Evolutionary conservation across 2,888 invertebrate species (phyloP), one percentile per base, ranked within the genome.

Genomic region (Pharmacophagus antenor): DNA sequence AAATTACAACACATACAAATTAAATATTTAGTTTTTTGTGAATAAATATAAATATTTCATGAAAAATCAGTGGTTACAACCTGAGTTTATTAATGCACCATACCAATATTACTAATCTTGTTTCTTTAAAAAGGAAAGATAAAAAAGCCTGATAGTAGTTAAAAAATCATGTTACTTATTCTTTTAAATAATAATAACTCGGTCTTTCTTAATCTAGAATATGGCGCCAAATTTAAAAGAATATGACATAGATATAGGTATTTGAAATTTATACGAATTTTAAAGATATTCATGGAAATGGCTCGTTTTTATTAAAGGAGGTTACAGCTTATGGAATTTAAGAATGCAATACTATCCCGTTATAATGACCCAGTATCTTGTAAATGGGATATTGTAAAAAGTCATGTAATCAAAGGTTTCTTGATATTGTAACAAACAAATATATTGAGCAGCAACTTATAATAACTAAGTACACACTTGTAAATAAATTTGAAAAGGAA

Each of bases 381-480:
- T 15, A 8, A 20, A 27, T 21, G 20, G 8, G 10, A 42, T 17
- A 15, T 22, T 27, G 22, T 23, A 52, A 23, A 20, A 27, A 41
- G 20, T 52, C 48, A 53, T 23, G 48, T 37, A 42, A 48, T 48
- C 23, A 49, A 52, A 56, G 63, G 56, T 70, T 69, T 61, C 63
- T 68, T 66, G 55, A 62, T 27, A 66, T 62, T 61, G 77, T 71
- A 78, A 80, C 72, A 77, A 79, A 77, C 61, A 76, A 71, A 73
- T 71, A 71, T 69, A 72, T 70, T 74, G 71, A 77, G 74, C 74
- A 80, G 79, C 78, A 77, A 77, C 74, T 71, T 73, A 75, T 73
- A 72, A 72, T 73, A 79, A 82, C 77, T 84, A 85, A 84, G 82
- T 84, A 84, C 79, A 82, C 80, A 81, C 80, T 79, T 61, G 63